These are phyloP conservation scores for Okapia johnstoni DNA, from an alignment of 2,113 vertebrate species.

Conservation along the genomic window DNA sequence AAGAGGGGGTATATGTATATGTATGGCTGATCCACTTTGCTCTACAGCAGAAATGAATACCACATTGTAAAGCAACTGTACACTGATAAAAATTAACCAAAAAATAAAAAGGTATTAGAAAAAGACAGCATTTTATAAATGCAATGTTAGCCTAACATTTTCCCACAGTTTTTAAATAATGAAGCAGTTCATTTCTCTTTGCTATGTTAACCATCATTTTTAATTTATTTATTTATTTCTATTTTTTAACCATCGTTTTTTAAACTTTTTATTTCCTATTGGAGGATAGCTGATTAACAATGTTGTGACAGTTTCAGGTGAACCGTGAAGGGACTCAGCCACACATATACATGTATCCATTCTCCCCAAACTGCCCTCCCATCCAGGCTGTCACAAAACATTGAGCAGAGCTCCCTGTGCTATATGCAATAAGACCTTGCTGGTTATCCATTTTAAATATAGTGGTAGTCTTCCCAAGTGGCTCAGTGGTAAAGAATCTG, in stretches of 20 bases:
- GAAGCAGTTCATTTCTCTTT: not conserved
- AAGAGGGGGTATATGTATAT: not conserved
- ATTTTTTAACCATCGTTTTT: not conserved
- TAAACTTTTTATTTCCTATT: not conserved
- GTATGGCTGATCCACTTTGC: not conserved
- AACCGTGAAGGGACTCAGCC: not conserved
- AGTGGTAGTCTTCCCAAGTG: not conserved
- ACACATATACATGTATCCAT: not conserved
- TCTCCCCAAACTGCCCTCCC: not conserved
- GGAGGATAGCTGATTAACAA: rapidly evolving
- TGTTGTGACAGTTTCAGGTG: not conserved
- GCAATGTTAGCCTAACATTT: not conserved
- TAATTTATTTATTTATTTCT: no score
- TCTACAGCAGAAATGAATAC: not conserved
- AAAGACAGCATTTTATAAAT: not conserved
- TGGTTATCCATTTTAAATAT: not conserved
- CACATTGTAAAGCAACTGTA: not conserved
- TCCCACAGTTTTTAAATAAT: not conserved
- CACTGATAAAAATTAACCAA: not conserved
- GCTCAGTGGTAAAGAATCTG: not conserved
- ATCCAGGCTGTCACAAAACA: not conserved
- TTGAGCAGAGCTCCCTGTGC: not conserved
- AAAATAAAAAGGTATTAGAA: not conserved
- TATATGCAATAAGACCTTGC: not conserved
- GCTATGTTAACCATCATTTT: not conserved